phyloP scores from a whole-genome alignment of 2,113 vertebrate genomes.

The Forbesichthys agassizii region DNA sequence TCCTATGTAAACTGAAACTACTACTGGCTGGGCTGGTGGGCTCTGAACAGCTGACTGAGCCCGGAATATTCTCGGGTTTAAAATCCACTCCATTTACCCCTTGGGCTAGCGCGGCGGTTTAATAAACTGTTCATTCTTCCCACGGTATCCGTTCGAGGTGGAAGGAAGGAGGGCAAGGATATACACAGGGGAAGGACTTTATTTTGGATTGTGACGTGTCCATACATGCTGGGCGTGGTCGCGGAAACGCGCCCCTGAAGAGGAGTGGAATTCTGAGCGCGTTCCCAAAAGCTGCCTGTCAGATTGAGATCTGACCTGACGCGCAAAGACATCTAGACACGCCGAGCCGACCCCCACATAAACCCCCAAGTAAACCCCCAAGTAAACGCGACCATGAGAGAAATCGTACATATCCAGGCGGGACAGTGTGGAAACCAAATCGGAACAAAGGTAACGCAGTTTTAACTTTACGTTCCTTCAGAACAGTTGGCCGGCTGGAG shows the following conservation, averaged over 20 bases:
- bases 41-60: background rate
- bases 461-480: no score
- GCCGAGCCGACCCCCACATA: background rate
- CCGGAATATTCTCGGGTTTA: background rate
- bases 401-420: no score
- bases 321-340: no score
- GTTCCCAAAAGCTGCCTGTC: background rate
- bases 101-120: background rate
- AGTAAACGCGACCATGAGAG: no score
- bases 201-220: background rate
- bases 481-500: no score
- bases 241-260: conserved; percentile 11
- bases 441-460: no score
- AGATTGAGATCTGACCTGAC: background rate
- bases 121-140: no score
- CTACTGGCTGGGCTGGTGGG: no score
- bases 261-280: conserved; percentile 15
- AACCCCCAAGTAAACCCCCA: background rate
- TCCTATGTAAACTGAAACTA: background rate
- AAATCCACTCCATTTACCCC: background rate
- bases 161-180: background rate
- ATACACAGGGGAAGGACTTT: background rate
- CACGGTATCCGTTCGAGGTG: background rate
- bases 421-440: no score
- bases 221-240: conserved; percentile 38